Base-by-base conservation (phyloP, 2,888 invertebrate species). In the Archips xylosteana region DNA sequence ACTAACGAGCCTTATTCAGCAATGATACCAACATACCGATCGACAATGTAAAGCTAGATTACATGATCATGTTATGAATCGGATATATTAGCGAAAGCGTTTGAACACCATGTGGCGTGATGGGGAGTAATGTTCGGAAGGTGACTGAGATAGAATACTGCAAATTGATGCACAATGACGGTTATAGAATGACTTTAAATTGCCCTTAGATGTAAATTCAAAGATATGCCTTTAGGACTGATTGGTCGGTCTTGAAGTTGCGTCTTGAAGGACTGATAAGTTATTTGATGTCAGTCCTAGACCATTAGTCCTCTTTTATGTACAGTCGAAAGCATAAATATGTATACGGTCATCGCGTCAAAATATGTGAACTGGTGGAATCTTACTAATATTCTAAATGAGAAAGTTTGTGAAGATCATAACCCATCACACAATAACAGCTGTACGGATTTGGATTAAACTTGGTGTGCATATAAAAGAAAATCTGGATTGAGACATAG, bases 1-100 rank as follows among this genome's bases (percentile, higher is more conserved):
- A 85, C 91, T 94, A 94, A 94, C 93, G 93, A 94, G 88, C 81
- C 74, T 88, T 84, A 93, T 94, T 92, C 91, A 92, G 79, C 72
- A 83, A 88, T 87, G 81, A 79, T 76, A 76, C 82, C 81, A 82
- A 82, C 80, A 81, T 78, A 77, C 72, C 77, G 73, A 63, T 63
- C 75, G 76, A 79, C 76, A 75, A 79, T 78, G 72, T 71, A 77
- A 76, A 69, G 74, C 76, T 81, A 79, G 80, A 80, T 79, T 79
- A 77, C 73, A 72, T 39, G 75, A 68, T 73, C 70, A 74, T 65
- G 65, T 70, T 75, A 76, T 81, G 83, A 80, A 82, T 82, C 65
- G 78, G 59, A 77, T 77, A 77, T 77, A 81, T 82, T 82, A 82
- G 83, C 79, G 79, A 80, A 82, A 82, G 81, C 77, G 78, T 80